Conservation (phyloP, 2,888 invertebrate species). For the Balanococcus diminutus region DNA sequence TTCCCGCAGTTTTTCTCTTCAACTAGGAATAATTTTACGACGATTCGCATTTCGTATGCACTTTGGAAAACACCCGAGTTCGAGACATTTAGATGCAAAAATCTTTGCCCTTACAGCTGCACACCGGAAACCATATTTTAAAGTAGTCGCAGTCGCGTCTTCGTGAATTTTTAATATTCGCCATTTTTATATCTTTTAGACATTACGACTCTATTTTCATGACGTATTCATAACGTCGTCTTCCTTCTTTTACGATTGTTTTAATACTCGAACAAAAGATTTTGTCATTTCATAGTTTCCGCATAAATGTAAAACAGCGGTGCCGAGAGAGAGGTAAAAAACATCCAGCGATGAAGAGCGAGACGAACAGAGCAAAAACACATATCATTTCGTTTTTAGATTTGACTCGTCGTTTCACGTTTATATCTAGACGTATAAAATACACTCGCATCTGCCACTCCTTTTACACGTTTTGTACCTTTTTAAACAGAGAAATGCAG, state of each 20-base stretch:
- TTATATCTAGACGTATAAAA: not conserved
- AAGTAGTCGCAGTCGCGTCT: not conserved
- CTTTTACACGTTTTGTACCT: not conserved
- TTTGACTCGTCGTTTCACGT: not conserved
- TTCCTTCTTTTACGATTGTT: slow-evolving; percentile 31
- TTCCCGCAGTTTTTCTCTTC: not conserved
- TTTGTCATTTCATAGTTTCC: slow-evolving; percentile 37
- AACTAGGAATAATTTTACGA: not conserved
- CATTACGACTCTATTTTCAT: slow-evolving; percentile 35
- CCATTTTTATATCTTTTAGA: slow-evolving; percentile 35
- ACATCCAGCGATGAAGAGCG: not conserved
- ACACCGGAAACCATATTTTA: not conserved
- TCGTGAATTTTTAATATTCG: slow-evolving; percentile 4
- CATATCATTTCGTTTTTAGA: not conserved
- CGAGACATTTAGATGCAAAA: not conserved
- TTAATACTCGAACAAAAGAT: slow-evolving; percentile 38
- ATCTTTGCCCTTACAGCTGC: not conserved
- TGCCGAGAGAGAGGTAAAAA: not conserved
- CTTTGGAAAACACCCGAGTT: not conserved
- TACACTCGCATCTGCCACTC: slow-evolving; percentile 6
- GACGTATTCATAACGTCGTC: slow-evolving; percentile 35
- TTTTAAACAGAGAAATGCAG: not conserved
- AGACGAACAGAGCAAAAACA: not conserved
- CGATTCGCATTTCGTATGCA: not conserved
- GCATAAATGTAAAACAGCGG: not conserved